A percentile compares a stretch with the other conserved stretches of the same genome.
Evolutionary conservation across 2,113 vertebrate genomes (phyloP).

Genomic region (Hippocampus guttulatus): DNA sequence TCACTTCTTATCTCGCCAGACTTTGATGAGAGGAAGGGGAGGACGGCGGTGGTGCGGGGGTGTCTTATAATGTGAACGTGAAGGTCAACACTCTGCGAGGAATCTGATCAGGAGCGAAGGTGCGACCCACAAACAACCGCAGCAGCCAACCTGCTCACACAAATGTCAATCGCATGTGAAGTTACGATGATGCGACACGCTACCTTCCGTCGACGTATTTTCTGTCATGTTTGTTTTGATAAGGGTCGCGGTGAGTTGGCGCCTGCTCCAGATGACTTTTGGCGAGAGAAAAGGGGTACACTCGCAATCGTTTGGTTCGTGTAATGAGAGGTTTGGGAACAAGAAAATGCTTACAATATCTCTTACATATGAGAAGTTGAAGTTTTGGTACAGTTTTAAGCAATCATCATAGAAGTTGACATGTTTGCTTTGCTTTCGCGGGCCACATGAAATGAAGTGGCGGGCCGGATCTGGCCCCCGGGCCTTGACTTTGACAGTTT

Average conservation of each 20-base stretch:
- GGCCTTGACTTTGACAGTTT: no score
- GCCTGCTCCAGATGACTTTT: not conserved
- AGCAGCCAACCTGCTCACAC: not conserved
- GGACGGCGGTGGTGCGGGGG: not conserved
- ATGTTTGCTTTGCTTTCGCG: no score
- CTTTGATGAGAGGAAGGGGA: conserved; percentile 56
- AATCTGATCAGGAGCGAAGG: conserved; percentile 51
- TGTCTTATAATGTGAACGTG: conserved; percentile 37
- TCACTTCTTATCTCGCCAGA: conserved; percentile 50
- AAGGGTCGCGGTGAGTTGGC: not conserved
- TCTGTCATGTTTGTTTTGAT: not conserved
- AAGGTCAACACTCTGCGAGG: conserved; percentile 56
- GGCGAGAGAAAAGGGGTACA: not conserved
- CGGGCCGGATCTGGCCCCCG: no score
- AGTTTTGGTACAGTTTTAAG: no score
- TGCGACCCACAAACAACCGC: not conserved
- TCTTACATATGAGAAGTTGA: no score
- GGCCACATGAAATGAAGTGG: no score
- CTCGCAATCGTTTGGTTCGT: not conserved
- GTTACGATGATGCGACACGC: no score
- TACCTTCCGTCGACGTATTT: no score
- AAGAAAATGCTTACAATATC: no score
- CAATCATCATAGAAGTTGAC: no score
- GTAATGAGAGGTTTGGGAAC: no score
- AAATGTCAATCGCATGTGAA: not conserved